Percentiles rank a stretch among this genome's conserved stretches.
Evolutionary conservation across 2,113 vertebrate genomes (phyloP).

Genomic region (Eulemur macaco): DNA sequence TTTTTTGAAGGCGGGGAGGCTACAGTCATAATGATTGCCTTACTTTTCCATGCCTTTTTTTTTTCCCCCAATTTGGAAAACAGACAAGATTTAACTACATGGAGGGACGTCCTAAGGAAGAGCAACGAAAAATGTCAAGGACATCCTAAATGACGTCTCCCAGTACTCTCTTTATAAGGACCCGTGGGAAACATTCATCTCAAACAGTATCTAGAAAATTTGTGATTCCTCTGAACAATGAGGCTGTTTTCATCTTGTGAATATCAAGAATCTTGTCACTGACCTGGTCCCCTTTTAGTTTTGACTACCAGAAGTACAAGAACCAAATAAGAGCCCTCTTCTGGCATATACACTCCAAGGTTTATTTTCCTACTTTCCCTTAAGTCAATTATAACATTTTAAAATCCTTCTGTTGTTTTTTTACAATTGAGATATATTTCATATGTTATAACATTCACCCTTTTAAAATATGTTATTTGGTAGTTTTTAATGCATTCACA

Average conservation of each 20-base stretch:
- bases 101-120: neutral
- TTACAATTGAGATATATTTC: neutral
- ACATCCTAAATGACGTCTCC: neutral
- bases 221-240: neutral
- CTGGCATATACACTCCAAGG: too few relatives aligned
- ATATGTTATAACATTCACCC: neutral
- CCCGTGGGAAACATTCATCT: neutral
- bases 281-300: neutral
- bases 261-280: neutral
- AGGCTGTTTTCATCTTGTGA: neutral
- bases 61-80: conserved; percentile 27
- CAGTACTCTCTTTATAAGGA: neutral
- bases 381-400: neutral
- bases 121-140: conserved; percentile 37
- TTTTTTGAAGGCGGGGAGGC: too few relatives aligned
- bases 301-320: neutral
- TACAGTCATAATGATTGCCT: neutral
- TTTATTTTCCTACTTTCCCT: neutral
- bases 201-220: neutral
- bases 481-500: neutral
- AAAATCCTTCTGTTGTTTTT: neutral
- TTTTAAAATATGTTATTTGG: neutral
- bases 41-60: neutral
- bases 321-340: neutral
- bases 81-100: neutral